Percentiles rank a stretch among this genome's conserved stretches.
Conservation (phyloP, 2,888 invertebrate genomes). For the Drosophila kokeensis region DNA sequence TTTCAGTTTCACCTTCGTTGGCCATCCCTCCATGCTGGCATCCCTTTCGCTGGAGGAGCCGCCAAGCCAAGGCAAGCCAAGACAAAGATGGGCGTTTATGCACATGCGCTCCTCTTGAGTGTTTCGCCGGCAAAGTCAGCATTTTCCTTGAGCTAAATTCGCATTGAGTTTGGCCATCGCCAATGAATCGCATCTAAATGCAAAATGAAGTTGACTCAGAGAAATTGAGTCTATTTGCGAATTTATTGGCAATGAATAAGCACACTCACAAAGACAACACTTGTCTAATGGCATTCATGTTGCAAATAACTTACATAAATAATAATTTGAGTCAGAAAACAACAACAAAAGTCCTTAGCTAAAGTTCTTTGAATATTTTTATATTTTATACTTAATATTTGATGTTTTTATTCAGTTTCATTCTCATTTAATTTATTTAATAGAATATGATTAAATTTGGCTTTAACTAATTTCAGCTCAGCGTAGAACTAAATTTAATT, state of each 20-base stretch:
- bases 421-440: not conserved
- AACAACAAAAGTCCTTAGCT: not conserved
- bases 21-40: conserved; percentile 51
- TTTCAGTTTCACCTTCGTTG: conserved; percentile 69
- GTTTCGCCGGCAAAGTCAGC: conserved; percentile 5
- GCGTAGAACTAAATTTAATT: not conserved
- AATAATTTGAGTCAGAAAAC: not conserved
- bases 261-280: conserved; percentile 7
- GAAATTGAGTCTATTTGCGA: conserved; percentile 58
- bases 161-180: conserved; percentile 10
- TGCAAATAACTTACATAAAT: conserved; percentile 11
- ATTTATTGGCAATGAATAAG: conserved; percentile 52
- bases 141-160: conserved; percentile 29
- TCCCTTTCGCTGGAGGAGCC: conserved; percentile 53
- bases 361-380: not conserved
- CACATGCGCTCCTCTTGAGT: conserved; percentile 74
- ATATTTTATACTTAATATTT: not conserved
- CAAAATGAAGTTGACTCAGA: conserved; percentile 50
- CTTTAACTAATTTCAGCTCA: not conserved
- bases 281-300: conserved; percentile 2
- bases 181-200: conserved; percentile 12
- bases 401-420: not conserved
- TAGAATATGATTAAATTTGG: not conserved
- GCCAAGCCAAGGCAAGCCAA: conserved; percentile 34
- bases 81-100: conserved; percentile 72